phyloP scores from a whole-genome alignment of 2,888 invertebrate genomes.

The Eucera pruinosa region DNA sequence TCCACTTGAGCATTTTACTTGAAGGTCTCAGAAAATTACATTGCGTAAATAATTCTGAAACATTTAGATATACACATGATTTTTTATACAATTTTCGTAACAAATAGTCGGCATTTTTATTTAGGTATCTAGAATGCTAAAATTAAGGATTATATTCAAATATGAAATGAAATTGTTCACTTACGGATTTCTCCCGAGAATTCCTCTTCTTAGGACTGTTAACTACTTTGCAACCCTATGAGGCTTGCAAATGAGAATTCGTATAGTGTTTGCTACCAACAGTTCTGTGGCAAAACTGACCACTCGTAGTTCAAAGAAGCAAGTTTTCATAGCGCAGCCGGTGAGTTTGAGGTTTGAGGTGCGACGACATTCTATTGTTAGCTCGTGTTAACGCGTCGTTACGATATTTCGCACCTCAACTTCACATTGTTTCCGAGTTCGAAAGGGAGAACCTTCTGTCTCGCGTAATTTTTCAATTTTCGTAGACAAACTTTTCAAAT shows the following conservation, averaged over 20 bases:
- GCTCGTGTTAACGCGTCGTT: constrained; percentile 82
- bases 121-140: background rate
- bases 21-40: background rate
- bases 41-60: too few species aligned
- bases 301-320: constrained; percentile 17
- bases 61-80: too few species aligned
- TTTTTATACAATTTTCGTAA: too few species aligned
- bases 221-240: background rate
- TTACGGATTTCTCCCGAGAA: constrained; percentile 9
- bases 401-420: constrained; percentile 81
- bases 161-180: constrained; percentile 9
- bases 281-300: constrained; percentile 6
- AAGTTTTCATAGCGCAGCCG: constrained; percentile 50
- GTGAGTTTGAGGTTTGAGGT: constrained; percentile 67
- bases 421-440: constrained; percentile 53
- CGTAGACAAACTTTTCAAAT: background rate
- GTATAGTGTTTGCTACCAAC: background rate
- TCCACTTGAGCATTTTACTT: too few species aligned
- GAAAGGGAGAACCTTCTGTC: constrained; percentile 21
- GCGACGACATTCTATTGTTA: constrained; percentile 62
- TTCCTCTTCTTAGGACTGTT: background rate
- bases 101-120: background rate
- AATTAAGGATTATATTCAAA: background rate
- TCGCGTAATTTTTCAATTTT: background rate
- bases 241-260: background rate